Evolutionary conservation across 2,797 vertebrate species (phyloP).

Genomic region (Sebastes elongatus): DNA sequence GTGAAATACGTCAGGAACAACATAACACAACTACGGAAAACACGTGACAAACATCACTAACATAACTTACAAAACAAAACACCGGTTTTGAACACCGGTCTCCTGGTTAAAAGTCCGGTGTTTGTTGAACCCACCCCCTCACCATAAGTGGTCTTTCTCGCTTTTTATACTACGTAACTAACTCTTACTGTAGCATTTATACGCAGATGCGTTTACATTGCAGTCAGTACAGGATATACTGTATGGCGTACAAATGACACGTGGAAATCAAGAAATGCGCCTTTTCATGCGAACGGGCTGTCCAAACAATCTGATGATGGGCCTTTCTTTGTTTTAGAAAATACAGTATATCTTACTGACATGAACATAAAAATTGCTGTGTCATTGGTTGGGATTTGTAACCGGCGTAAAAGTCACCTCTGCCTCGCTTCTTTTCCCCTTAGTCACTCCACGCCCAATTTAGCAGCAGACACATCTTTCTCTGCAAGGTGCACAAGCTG

Average conservation of each 20-base stretch:
- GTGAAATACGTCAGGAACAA: no score
- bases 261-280: fast-evolving
- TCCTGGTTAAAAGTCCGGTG: no score
- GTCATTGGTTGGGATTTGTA: slow-evolving; percentile 56
- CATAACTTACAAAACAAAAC: no score
- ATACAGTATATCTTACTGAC: background rate
- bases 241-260: no score
- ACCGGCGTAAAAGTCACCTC: slow-evolving; percentile 66
- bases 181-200: fast-evolving
- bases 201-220: no score
- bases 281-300: no score
- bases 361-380: slow-evolving; percentile 49
- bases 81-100: fast-evolving
- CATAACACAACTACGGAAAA: no score
- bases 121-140: no score
- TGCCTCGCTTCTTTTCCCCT: slow-evolving; percentile 62
- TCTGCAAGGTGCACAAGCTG: slow-evolving; percentile 71
- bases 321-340: background rate
- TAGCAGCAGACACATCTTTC: slow-evolving; percentile 71
- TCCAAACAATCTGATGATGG: background rate
- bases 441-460: slow-evolving; percentile 69
- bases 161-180: no score
- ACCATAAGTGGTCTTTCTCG: no score
- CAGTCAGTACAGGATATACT: no score
- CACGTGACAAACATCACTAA: no score